These are phyloP conservation scores for Nephrotoma appendiculata DNA, from an alignment of 2,888 invertebrate species.

Conservation along the genomic window DNA sequence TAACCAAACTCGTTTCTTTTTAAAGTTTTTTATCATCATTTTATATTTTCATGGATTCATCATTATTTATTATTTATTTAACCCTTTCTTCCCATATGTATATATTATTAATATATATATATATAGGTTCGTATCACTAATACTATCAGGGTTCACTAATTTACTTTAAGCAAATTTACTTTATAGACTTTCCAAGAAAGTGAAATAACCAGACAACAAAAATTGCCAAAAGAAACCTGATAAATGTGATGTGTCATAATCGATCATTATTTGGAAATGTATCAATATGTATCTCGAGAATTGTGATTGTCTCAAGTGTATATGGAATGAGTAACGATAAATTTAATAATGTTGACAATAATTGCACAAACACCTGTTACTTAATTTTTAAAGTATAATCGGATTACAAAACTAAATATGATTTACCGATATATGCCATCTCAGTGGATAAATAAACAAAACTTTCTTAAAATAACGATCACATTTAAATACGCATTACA, in stretches of 20 bases:
- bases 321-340: background rate
- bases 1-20: background rate
- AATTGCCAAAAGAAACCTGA: background rate
- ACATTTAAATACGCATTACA: background rate
- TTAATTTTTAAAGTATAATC: background rate
- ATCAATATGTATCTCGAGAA: background rate
- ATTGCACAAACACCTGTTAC: background rate
- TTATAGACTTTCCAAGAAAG: background rate
- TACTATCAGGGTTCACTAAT: background rate
- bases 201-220: background rate
- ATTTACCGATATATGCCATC: background rate
- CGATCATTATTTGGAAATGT: background rate
- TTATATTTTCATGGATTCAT: background rate
- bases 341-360: background rate
- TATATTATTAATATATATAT: no score
- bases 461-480: background rate
- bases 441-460: background rate
- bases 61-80: background rate
- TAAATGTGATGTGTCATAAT: background rate
- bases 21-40: background rate
- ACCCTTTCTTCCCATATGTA: background rate
- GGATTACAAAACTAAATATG: background rate
- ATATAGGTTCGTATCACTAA: background rate
- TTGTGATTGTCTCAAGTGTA: background rate
- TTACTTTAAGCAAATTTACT: background rate